These are phyloP conservation scores for Anadara kagoshimensis DNA, from an alignment of 1,140 invertebrate genomes.

Conservation along the genomic window DNA sequence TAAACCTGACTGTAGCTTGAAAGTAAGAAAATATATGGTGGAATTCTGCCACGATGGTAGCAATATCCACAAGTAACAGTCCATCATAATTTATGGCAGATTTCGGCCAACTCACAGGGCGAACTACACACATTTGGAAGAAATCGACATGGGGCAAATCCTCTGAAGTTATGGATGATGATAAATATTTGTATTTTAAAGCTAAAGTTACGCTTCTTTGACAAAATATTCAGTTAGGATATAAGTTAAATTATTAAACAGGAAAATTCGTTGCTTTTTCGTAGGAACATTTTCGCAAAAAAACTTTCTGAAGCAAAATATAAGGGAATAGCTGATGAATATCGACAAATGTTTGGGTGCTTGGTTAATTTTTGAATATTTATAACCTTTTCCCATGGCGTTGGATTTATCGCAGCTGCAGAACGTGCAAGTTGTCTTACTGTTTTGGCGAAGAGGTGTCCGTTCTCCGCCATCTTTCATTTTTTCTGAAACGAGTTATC, in stretches of 20 bases:
- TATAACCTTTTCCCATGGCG: conserved; percentile 90
- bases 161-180: too few species aligned
- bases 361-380: not conserved
- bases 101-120: too few species aligned
- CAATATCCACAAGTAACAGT: too few species aligned
- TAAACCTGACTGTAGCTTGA: too few species aligned
- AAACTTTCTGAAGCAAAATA: not conserved
- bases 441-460: conserved; percentile 86
- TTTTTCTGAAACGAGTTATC: not conserved
- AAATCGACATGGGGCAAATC: too few species aligned
- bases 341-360: not conserved
- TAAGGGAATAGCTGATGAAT: not conserved
- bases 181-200: too few species aligned
- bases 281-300: not conserved
- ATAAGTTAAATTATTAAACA: not conserved
- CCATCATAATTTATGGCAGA: too few species aligned
- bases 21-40: too few species aligned
- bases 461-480: conserved; percentile 52
- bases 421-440: conserved; percentile 92
- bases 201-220: not conserved
- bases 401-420: conserved; percentile 86
- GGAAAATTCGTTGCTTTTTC: not conserved
- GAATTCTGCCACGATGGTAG: too few species aligned
- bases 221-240: not conserved
- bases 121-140: too few species aligned